Conservation (phyloP, 1,140 invertebrate genomes). For the Reticulitermes speratus region DNA sequence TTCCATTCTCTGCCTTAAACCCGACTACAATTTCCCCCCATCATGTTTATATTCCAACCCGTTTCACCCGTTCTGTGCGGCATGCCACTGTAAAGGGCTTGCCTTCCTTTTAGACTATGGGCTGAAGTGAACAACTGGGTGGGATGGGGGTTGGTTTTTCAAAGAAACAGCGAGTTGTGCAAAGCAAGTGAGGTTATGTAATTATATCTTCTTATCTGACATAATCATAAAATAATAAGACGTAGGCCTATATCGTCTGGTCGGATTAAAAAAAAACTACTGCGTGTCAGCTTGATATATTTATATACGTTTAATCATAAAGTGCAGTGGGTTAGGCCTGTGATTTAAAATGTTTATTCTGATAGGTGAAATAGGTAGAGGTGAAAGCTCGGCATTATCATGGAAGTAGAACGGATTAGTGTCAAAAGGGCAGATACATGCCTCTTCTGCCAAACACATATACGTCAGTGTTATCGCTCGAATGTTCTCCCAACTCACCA, state of each 20-base stretch:
- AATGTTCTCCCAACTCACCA: too few relatives aligned
- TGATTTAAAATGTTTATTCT: background rate
- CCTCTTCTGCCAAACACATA: too few relatives aligned
- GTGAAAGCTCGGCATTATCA: background rate
- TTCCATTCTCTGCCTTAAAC: background rate
- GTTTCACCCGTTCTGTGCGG: background rate
- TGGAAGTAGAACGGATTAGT: background rate
- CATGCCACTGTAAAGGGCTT: background rate
- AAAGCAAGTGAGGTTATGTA: background rate
- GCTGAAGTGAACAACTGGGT: background rate
- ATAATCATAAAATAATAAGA: background rate
- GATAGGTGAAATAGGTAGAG: background rate
- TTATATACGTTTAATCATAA: background rate
- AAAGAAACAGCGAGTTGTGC: background rate
- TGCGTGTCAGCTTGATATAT: background rate
- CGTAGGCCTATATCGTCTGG: background rate
- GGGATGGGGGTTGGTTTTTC: background rate
- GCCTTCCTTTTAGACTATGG: background rate
- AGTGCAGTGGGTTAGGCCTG: background rate
- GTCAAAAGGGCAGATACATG: background rate
- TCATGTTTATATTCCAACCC: background rate
- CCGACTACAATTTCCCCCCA: background rate
- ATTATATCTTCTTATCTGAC: background rate
- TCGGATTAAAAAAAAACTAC: background rate
- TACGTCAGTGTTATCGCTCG: too few relatives aligned